A percentile compares a stretch with the other conserved stretches of the same genome.
Conservation (phyloP, 2,888 invertebrate genomes). For the Bombyx huttoni region DNA sequence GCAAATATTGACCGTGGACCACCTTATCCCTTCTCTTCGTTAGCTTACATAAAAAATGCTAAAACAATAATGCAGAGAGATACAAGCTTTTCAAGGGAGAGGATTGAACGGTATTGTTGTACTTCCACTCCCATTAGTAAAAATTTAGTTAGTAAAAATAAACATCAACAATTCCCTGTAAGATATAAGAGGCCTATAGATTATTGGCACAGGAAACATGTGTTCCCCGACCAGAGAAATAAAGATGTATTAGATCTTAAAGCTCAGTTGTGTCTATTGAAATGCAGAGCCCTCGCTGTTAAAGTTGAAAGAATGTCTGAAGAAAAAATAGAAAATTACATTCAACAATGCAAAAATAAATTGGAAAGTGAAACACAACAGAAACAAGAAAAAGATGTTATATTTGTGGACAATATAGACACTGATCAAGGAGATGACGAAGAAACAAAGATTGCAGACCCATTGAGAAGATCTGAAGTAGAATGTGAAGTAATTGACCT, state of each 20-base stretch:
- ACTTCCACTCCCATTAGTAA: slow-evolving; percentile 34
- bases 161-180: slow-evolving; percentile 49
- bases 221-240: slow-evolving; percentile 53
- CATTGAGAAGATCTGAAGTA: slow-evolving; percentile 37
- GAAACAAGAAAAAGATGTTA: slow-evolving; percentile 47
- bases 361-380: slow-evolving; percentile 23
- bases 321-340: slow-evolving; percentile 51
- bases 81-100: slow-evolving; percentile 41
- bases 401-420: slow-evolving; percentile 53
- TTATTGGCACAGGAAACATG: slow-evolving; percentile 55
- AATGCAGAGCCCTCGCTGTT: slow-evolving; percentile 64
- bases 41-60: slow-evolving; percentile 50
- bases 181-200: slow-evolving; percentile 57
- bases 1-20: slow-evolving; percentile 51
- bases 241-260: slow-evolving; percentile 53
- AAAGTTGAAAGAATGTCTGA: slow-evolving; percentile 49
- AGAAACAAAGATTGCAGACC: slow-evolving; percentile 37
- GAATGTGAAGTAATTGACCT: slow-evolving; percentile 76
- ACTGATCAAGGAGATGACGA: slow-evolving; percentile 31
- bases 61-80: slow-evolving; percentile 43
- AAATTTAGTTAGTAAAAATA: slow-evolving; percentile 45
- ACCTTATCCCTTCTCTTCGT: slow-evolving; percentile 62
- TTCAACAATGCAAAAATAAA: slow-evolving; percentile 38
- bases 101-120: slow-evolving; percentile 59
- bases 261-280: slow-evolving; percentile 60